Evolutionary conservation across 2,888 invertebrate species (phyloP).

Genomic region (Apodemia zela): DNA sequence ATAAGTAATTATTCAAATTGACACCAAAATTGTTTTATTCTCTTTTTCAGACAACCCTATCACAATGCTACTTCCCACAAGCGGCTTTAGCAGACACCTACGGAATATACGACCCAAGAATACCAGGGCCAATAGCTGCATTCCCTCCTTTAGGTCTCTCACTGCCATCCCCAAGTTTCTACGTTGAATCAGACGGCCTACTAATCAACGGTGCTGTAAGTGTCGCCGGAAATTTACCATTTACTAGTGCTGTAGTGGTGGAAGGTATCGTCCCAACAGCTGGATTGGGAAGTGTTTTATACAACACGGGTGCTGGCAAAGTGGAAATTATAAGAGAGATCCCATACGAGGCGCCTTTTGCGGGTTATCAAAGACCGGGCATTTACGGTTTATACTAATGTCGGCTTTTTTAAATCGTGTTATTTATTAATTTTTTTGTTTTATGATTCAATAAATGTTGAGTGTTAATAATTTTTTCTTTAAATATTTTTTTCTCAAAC

Average conservation of each 20-base stretch:
- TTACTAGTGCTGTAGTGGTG: conserved; percentile 42
- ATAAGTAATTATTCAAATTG: too few species aligned
- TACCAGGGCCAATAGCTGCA: not conserved
- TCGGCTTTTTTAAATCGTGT: not conserved
- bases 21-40: too few species aligned
- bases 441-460: conserved; percentile 25
- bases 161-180: conserved; percentile 32
- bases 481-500: too few species aligned
- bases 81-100: not conserved
- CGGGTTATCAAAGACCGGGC: not conserved
- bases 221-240: conserved; percentile 43
- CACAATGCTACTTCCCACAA: conserved; percentile 7
- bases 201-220: conserved; percentile 41
- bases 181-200: conserved; percentile 39
- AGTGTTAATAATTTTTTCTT: not conserved
- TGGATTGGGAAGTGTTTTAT: conserved; percentile 20
- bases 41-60: not conserved
- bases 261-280: conserved; percentile 25
- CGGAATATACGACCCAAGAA: not conserved
- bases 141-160: conserved; percentile 12
- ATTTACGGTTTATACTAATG: not conserved
- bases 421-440: conserved; percentile 9
- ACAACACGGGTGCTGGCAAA: conserved; percentile 29
- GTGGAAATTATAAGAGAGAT: conserved; percentile 28
- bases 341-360: conserved; percentile 13